These are phyloP conservation scores for Thalassarche chlororhynchos DNA, from an alignment of 2,113 vertebrate species.

Conservation along the genomic window DNA sequence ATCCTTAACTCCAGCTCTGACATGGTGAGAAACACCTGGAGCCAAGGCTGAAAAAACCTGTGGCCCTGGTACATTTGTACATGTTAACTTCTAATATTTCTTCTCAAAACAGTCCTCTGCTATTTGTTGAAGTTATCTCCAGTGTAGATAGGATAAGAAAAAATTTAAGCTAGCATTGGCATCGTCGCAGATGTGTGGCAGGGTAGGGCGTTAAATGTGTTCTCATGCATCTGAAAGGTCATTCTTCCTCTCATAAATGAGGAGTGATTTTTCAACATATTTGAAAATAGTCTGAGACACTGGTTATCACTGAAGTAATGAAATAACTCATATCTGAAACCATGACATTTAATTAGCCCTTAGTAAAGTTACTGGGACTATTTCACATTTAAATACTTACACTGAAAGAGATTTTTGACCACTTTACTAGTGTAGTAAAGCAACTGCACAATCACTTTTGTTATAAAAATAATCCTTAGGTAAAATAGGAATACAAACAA, in stretches of 20 bases:
- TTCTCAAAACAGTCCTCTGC: background rate
- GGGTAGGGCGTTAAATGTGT: background rate
- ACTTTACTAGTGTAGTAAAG: constrained; percentile 23
- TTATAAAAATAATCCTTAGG: constrained; percentile 59
- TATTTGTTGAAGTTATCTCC: background rate
- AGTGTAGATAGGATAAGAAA: background rate
- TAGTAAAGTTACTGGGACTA: background rate
- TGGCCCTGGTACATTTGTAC: background rate
- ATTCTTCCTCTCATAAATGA: background rate
- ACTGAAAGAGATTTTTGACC: background rate
- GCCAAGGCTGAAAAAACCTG: background rate
- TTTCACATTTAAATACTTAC: background rate
- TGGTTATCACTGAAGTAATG: background rate
- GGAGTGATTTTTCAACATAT: background rate
- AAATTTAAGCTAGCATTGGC: background rate
- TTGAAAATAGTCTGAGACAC: background rate
- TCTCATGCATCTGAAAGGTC: background rate
- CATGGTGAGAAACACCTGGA: background rate
- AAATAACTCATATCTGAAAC: constrained; percentile 12
- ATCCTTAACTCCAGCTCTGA: background rate
- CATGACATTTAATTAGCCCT: background rate
- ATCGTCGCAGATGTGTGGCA: background rate
- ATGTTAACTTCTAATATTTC: background rate
- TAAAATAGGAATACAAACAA: constrained; percentile 1
- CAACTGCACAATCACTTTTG: constrained; percentile 20